These are phyloP conservation scores for Oryzias woworae DNA, from an alignment of 2,113 vertebrate genomes.

Conservation along the genomic window DNA sequence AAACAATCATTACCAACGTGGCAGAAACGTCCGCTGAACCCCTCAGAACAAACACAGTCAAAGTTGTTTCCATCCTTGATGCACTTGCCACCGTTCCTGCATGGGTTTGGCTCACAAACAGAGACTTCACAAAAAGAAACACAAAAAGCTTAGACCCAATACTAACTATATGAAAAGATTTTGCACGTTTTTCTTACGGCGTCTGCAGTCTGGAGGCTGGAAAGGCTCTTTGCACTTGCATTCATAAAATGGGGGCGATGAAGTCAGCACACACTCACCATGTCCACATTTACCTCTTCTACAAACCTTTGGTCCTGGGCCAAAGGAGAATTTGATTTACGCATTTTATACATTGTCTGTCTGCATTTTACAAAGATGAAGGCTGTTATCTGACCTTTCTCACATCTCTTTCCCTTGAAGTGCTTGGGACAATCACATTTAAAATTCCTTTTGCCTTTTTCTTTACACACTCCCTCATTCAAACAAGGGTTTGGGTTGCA, in stretches of 20 bases:
- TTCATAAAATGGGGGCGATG: conserved; percentile 60
- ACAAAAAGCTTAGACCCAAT: too few species aligned
- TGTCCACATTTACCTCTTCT: conserved; percentile 53
- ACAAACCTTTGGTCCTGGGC: conserved; percentile 61
- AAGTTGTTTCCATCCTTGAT: conserved; percentile 57
- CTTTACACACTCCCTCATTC: conserved; percentile 69
- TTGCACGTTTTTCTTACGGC: conserved; percentile 43
- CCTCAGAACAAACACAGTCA: conserved; percentile 65
- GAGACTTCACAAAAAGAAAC: conserved; percentile 43
- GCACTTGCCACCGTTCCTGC: conserved; percentile 72
- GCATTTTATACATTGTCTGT: too few species aligned
- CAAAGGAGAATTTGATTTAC: not conserved
- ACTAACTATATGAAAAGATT: too few species aligned
- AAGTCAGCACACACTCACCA: conserved; percentile 75
- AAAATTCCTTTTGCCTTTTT: conserved; percentile 39
- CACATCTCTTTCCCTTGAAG: conserved; percentile 67
- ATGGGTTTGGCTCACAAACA: conserved; percentile 69
- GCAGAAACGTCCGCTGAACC: conserved; percentile 71
- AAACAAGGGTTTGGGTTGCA: conserved; percentile 75
- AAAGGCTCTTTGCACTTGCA: conserved; percentile 79
- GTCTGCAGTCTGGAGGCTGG: conserved; percentile 67
- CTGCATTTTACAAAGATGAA: not conserved
- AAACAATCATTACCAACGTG: conserved; percentile 70
- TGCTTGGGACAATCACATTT: conserved; percentile 70
- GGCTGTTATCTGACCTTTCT: conserved; percentile 60